Percentiles rank a stretch among this genome's conserved stretches.
Evolutionary conservation across 2,888 invertebrate genomes (phyloP).

Genomic region (Philereme vetulata): DNA sequence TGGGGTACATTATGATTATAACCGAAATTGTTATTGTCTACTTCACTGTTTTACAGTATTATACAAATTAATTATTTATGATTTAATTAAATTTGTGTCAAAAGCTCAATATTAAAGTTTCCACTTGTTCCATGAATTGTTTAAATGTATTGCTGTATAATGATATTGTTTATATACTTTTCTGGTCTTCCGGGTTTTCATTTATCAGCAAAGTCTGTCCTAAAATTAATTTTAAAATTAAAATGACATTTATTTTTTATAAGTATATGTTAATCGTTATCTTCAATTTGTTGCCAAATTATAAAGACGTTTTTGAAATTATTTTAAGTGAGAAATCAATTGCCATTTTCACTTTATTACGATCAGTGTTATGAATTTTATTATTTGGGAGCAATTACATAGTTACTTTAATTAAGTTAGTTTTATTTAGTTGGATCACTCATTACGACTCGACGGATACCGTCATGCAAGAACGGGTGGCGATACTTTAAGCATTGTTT

Average conservation of each 20-base stretch:
- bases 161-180: conserved; percentile 22
- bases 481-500: too few relatives aligned
- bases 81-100: conserved; percentile 65
- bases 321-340: conserved; percentile 46
- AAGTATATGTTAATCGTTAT: conserved; percentile 26
- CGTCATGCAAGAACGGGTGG: too few relatives aligned
- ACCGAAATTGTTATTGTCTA: conserved; percentile 51
- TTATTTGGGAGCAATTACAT: conserved; percentile 39
- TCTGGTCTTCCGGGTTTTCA: conserved; percentile 55
- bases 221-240: conserved; percentile 24
- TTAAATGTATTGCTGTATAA: conserved; percentile 3
- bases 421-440: conserved; percentile 34
- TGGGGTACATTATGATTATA: conserved; percentile 20
- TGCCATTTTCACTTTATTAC: conserved; percentile 56
- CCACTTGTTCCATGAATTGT: conserved; percentile 15
- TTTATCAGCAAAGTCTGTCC: conserved; percentile 23
- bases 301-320: conserved; percentile 36
- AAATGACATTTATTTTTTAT: conserved; percentile 25
- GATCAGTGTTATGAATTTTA: conserved; percentile 40
- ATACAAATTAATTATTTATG: conserved; percentile 59
- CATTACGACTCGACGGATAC: conserved; percentile 8
- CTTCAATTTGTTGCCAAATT: conserved; percentile 40
- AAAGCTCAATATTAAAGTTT: conserved; percentile 71
- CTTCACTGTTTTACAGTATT: conserved; percentile 62
- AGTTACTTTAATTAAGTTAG: conserved; percentile 36